Evolutionary conservation across 2,113 vertebrate species (phyloP).

Genomic region (Ailurus styani): DNA sequence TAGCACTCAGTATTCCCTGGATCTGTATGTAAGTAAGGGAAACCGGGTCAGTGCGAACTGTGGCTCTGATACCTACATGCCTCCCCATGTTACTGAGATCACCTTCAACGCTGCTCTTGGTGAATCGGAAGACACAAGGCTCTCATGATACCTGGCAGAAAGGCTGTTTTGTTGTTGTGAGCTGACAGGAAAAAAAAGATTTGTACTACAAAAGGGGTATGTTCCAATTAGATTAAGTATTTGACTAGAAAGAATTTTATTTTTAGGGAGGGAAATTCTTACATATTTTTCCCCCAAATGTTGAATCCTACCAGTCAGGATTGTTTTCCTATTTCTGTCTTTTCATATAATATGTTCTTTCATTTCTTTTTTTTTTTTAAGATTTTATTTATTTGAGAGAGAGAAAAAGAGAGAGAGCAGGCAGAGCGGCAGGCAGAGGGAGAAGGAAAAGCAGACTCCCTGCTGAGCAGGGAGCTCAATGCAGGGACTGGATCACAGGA

Average conservation of each 20-base stretch:
- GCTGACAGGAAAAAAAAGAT: neutral
- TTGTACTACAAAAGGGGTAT: neutral
- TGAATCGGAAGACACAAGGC: neutral
- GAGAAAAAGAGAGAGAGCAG: too few relatives aligned
- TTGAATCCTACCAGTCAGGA: neutral
- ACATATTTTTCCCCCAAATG: neutral
- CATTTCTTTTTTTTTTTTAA: neutral
- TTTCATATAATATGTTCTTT: neutral
- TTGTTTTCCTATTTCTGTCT: neutral
- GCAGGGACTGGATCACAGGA: too few relatives aligned
- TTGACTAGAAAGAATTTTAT: neutral
- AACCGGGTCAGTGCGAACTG: neutral
- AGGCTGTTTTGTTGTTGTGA: neutral
- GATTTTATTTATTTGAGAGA: too few relatives aligned
- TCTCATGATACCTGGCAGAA: neutral
- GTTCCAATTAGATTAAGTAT: neutral
- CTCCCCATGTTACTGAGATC: neutral
- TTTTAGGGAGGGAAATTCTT: neutral
- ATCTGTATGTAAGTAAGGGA: neutral
- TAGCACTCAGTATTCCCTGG: accelerated
- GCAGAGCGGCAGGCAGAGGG: too few relatives aligned
- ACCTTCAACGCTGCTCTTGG: neutral
- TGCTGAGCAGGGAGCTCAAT: too few relatives aligned
- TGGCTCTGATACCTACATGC: neutral
- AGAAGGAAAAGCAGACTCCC: too few relatives aligned